phyloP scores from a whole-genome alignment of 1,140 invertebrate species.

The Streblospio benedicti region DNA sequence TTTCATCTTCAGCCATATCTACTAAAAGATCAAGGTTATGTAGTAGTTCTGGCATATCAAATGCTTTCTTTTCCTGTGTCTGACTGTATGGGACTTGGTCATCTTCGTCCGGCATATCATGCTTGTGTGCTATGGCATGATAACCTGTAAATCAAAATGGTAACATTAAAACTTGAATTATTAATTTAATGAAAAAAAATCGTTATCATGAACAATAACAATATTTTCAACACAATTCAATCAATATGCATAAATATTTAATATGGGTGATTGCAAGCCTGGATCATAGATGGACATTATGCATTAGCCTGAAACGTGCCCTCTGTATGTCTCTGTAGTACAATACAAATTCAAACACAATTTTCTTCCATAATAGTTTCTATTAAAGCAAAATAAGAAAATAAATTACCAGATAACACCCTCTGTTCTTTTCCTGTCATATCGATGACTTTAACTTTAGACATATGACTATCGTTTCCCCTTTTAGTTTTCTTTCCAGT shows the following conservation, averaged over 20 bases:
- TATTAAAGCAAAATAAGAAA: neutral
- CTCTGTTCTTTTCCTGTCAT: conserved; percentile 93
- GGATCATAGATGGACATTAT: too few relatives aligned
- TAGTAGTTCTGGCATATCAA: conserved; percentile 73
- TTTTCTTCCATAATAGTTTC: neutral
- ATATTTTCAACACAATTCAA: too few relatives aligned
- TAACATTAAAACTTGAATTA: too few relatives aligned
- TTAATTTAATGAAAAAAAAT: too few relatives aligned
- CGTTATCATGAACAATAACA: too few relatives aligned
- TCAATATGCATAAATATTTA: too few relatives aligned
- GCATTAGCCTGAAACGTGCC: too few relatives aligned
- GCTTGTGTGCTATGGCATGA: conserved; percentile 69
- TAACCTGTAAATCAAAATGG: conserved; percentile 57
- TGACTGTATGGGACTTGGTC: conserved; percentile 55
- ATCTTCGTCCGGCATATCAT: conserved; percentile 46
- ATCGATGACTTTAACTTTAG: conserved; percentile 93
- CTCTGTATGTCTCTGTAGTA: too few relatives aligned
- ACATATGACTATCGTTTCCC: conserved; percentile 19
- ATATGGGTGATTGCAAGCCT: too few relatives aligned
- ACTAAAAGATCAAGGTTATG: conserved; percentile 88
- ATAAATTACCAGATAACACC: conserved; percentile 63
- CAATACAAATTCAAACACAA: too few relatives aligned
- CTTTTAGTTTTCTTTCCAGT: conserved; percentile 19
- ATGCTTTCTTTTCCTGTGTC: conserved; percentile 33
- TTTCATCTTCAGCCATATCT: conserved; percentile 89